Evolutionary conservation across 2,113 vertebrate genomes (phyloP).

Genomic region (Melanocharis versteri): DNA sequence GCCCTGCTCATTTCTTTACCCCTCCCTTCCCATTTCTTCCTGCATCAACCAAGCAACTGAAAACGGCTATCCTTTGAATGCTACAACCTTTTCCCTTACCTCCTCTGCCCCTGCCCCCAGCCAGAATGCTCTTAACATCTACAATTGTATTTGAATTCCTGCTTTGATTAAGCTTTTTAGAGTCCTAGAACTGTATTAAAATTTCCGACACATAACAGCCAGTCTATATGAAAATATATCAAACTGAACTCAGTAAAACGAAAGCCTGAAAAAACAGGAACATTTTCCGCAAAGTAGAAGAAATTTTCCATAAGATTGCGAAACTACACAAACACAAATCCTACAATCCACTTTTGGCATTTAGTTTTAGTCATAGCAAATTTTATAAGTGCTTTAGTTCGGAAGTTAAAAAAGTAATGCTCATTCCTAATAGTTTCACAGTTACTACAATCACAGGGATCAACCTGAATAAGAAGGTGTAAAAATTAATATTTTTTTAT

Average conservation of each 20-base stretch:
- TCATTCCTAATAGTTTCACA: not conserved
- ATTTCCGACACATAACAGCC: not conserved
- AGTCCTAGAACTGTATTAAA: not conserved
- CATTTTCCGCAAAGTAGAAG: not conserved
- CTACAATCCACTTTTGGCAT: not conserved
- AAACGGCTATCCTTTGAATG: not conserved
- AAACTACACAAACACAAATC: not conserved
- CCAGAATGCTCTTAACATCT: not conserved
- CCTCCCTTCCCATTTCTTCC: not conserved
- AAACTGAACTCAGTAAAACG: not conserved
- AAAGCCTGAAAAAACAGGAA: not conserved
- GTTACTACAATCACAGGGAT: not conserved
- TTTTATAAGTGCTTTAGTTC: not conserved
- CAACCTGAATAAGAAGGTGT: not conserved
- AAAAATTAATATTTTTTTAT: not conserved
- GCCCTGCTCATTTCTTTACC: not conserved
- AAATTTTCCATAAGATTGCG: not conserved
- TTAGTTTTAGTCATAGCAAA: not conserved
- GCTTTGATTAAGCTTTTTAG: not conserved
- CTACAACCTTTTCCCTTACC: rapidly evolving
- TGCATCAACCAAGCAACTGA: not conserved
- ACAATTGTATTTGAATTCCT: not conserved
- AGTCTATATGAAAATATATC: not conserved
- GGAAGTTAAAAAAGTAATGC: not conserved
- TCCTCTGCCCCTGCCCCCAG: rapidly evolving